phyloP scores from a whole-genome alignment of 2,888 invertebrate species.

The Sussaba pulchella region DNA sequence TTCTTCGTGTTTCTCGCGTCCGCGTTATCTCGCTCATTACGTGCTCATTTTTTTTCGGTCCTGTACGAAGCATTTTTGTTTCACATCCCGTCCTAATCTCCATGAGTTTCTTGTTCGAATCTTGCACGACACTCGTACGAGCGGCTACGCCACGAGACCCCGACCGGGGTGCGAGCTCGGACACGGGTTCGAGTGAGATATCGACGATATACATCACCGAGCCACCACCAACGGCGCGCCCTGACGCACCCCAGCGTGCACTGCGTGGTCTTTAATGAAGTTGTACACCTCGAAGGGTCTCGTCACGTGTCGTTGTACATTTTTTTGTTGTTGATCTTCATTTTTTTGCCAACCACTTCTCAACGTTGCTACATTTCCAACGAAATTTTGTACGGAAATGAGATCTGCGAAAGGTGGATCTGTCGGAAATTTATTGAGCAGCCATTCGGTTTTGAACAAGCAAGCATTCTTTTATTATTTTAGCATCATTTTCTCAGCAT shows the following conservation, averaged over 20 bases:
- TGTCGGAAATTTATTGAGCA: too few species aligned
- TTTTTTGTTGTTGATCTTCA: background rate
- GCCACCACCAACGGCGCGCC: slow-evolving; percentile 79
- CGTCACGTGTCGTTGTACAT: background rate
- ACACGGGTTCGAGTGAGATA: slow-evolving; percentile 75
- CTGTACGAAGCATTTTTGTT: too few species aligned
- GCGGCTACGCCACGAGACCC: slow-evolving; percentile 49
- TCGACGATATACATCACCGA: slow-evolving; percentile 79
- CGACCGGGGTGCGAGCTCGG: slow-evolving; percentile 3
- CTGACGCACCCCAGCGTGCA: slow-evolving; percentile 45
- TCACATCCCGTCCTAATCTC: background rate
- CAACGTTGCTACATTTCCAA: background rate
- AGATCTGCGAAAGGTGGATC: too few species aligned
- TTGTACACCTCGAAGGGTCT: slow-evolving; percentile 63
- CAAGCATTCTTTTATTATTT: too few species aligned
- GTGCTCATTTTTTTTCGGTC: background rate
- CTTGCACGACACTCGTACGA: slow-evolving; percentile 57
- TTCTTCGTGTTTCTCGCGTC: slow-evolving; percentile 4
- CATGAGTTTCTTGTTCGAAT: slow-evolving; percentile 24
- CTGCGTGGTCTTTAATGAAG: slow-evolving; percentile 75
- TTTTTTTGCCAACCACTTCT: background rate
- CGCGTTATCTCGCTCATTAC: background rate
- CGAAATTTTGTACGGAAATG: background rate
- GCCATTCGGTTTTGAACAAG: too few species aligned
- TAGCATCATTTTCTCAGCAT: too few species aligned